These are phyloP conservation scores for Lutjanus argentimaculatus DNA, from an alignment of 2,797 vertebrate genomes.

Conservation along the genomic window DNA sequence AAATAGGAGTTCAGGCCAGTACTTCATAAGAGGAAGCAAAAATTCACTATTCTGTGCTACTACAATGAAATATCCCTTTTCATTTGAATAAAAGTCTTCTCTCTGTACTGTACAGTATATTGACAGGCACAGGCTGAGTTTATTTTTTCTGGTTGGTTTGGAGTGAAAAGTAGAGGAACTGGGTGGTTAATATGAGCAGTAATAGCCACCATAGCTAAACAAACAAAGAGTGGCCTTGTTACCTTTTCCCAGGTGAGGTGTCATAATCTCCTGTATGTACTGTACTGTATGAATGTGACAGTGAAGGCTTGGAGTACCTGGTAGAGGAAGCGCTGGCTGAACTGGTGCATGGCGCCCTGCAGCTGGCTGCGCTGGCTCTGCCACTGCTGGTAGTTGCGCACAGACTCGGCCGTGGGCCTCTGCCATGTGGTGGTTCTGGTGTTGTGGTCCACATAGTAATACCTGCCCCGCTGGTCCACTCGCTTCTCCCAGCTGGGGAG, in stretches of 20 bases:
- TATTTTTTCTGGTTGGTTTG: too few relatives aligned
- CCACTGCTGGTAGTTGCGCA: conserved; percentile 98
- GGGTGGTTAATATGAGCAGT: too few relatives aligned
- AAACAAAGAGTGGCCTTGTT: neutral
- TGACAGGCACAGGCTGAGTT: too few relatives aligned
- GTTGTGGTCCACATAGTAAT: conserved; percentile 99
- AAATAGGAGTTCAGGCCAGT: neutral
- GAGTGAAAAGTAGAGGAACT: neutral
- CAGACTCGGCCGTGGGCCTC: conserved; percentile 95
- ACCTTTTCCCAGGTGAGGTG: neutral
- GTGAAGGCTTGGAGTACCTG: conserved; percentile 86
- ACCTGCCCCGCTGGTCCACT: conserved; percentile 94
- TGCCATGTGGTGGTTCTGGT: conserved; percentile 98
- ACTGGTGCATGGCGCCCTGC: conserved; percentile 98
- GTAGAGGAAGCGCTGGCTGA: conserved; percentile 98
- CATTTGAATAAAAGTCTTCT: too few relatives aligned
- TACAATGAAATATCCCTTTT: too few relatives aligned
- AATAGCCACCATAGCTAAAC: neutral
- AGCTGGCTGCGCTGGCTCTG: conserved; percentile 96
- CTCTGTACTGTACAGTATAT: too few relatives aligned
- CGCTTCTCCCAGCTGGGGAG: conserved; percentile 95
- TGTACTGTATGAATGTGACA: neutral
- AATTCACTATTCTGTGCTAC: too few relatives aligned
- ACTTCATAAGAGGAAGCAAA: too few relatives aligned
- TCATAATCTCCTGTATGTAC: neutral